Evolutionary conservation across 1,140 invertebrate species (phyloP).

Genomic region (Vollenhovia emeryi): DNA sequence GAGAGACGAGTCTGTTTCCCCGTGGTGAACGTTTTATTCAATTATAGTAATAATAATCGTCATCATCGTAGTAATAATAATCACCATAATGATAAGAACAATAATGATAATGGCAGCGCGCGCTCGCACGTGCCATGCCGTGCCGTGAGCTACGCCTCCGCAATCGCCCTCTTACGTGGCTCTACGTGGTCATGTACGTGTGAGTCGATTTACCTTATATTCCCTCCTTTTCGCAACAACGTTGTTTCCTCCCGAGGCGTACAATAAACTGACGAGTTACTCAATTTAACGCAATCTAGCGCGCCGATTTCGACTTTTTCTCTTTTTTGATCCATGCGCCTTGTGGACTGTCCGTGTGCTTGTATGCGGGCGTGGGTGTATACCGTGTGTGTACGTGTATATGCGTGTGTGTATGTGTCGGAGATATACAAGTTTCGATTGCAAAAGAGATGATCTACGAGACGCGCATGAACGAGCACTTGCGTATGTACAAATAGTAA

Average conservation of each 20-base stretch:
- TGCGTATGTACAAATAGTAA: slow-evolving; percentile 73
- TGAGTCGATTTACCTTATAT: background rate
- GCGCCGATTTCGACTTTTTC: slow-evolving; percentile 24
- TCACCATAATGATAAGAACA: slow-evolving; percentile 55
- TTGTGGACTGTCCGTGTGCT: background rate
- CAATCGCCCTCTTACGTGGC: slow-evolving; percentile 21
- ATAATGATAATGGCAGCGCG: slow-evolving; percentile 72
- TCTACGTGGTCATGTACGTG: background rate
- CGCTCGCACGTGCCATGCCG: slow-evolving; percentile 31
- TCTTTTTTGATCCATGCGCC: slow-evolving; percentile 1
- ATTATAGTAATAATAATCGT: slow-evolving; percentile 80
- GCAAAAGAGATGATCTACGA: slow-evolving; percentile 73
- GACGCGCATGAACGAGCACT: slow-evolving; percentile 71
- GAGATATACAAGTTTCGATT: slow-evolving; percentile 64
- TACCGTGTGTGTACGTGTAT: background rate
- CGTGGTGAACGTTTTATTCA: slow-evolving; percentile 83
- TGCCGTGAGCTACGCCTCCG: slow-evolving; percentile 16
- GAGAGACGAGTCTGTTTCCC: slow-evolving; percentile 31
- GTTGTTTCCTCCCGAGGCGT: slow-evolving; percentile 46
- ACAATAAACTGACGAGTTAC: slow-evolving; percentile 42
- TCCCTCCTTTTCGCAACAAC: slow-evolving; percentile 1
- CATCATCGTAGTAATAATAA: slow-evolving; percentile 60
- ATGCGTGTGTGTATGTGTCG: background rate
- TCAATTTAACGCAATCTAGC: slow-evolving; percentile 50
- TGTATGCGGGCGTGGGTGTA: background rate